Evolutionary conservation across 2,888 invertebrate genomes (phyloP).

Genomic region (Melieria picta): DNA sequence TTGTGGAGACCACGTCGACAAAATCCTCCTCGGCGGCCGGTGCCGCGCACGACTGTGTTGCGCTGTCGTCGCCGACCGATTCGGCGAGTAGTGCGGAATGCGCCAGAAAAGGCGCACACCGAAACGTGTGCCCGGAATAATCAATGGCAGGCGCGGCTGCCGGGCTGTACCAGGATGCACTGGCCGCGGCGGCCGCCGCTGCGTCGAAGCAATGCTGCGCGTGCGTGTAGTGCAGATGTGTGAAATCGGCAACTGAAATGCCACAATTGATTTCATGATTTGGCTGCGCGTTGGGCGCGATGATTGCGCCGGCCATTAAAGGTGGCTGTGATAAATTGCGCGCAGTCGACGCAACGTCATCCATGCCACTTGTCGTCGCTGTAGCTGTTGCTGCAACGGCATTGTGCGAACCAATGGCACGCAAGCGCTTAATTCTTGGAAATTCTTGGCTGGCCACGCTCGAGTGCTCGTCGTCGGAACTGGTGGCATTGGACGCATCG

Average conservation of each 20-base stretch:
- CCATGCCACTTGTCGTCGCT: conserved; percentile 19
- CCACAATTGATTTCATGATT: too few relatives aligned
- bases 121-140: conserved; percentile 37
- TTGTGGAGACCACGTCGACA: conserved; percentile 12
- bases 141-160: neutral
- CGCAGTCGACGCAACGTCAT: conserved; percentile 42
- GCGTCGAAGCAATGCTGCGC: conserved; percentile 1
- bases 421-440: conserved; percentile 54
- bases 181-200: neutral
- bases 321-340: conserved; percentile 44
- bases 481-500: conserved; percentile 3
- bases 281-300: neutral
- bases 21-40: conserved; percentile 10
- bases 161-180: neutral
- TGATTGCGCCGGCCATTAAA: conserved; percentile 14
- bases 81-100: conserved; percentile 65
- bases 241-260: too few relatives aligned
- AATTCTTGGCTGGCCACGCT: conserved; percentile 56
- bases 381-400: conserved; percentile 42
- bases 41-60: too few relatives aligned
- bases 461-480: conserved; percentile 55
- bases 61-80: neutral
- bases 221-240: neutral
- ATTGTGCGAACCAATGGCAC: conserved; percentile 56
- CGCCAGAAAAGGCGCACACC: conserved; percentile 62